These are phyloP conservation scores for Timandra comae DNA, from an alignment of 2,888 invertebrate genomes.

Conservation along the genomic window DNA sequence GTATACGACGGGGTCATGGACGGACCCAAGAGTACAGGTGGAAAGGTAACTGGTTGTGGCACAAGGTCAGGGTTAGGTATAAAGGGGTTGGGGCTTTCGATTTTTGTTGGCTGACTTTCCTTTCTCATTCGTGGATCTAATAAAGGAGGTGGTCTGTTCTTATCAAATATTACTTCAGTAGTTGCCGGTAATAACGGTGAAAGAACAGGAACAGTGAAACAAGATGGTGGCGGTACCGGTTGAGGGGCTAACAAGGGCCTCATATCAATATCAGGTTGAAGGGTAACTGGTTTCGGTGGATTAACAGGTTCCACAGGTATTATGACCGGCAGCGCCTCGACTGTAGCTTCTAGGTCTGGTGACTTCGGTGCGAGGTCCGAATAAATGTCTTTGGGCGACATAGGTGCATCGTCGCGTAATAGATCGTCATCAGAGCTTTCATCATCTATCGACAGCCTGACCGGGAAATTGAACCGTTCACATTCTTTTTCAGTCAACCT, in stretches of 20 bases:
- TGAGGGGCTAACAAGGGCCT: constrained; percentile 32
- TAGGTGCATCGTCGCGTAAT: constrained; percentile 20
- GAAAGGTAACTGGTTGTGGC: too few relatives aligned
- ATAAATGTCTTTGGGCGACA: constrained; percentile 38
- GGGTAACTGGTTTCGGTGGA: constrained; percentile 24
- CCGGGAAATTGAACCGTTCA: constrained; percentile 60
- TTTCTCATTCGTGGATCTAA: constrained; percentile 48
- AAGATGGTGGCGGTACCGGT: constrained; percentile 1
- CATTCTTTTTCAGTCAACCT: constrained; percentile 70
- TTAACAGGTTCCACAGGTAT: constrained; percentile 61
- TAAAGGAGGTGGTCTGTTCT: constrained; percentile 1
- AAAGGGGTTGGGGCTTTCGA: constrained; percentile 26
- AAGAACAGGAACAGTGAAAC: not conserved
- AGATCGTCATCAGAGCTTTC: constrained; percentile 44
- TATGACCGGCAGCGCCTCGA: constrained; percentile 46
- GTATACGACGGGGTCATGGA: constrained; percentile 24
- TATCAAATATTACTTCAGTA: too few relatives aligned
- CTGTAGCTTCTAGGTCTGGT: constrained; percentile 48
- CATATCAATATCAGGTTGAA: constrained; percentile 55
- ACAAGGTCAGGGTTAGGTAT: constrained; percentile 21
- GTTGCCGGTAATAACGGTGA: not conserved
- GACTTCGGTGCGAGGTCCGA: constrained; percentile 56
- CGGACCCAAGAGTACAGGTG: too few relatives aligned
- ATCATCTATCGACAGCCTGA: constrained; percentile 39
- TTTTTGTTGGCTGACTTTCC: constrained; percentile 27